Percentiles rank a stretch among this genome's conserved stretches.
Evolutionary conservation across 1,140 invertebrate species (phyloP).

Genomic region (Drosophila lowei): DNA sequence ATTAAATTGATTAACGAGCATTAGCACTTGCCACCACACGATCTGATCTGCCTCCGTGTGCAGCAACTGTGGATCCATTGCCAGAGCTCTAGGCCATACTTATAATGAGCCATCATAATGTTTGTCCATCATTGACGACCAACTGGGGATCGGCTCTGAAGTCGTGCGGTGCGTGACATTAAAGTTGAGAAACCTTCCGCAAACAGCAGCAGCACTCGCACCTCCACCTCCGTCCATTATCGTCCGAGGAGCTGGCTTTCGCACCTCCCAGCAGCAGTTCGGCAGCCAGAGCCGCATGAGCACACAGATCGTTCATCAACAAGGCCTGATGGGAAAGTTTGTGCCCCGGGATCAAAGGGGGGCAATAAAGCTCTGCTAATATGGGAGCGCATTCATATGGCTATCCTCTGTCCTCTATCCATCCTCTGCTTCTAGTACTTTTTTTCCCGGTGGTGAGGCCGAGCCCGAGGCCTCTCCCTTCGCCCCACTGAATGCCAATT

Average conservation of each 20-base stretch:
- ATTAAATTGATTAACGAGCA: conserved; percentile 69
- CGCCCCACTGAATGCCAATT: conserved; percentile 32
- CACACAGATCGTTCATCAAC: too few relatives aligned
- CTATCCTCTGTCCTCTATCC: too few relatives aligned
- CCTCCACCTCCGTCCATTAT: not conserved
- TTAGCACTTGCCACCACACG: conserved; percentile 43
- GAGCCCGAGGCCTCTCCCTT: not conserved
- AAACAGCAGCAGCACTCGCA: conserved; percentile 39
- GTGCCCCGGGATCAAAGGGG: conserved; percentile 1
- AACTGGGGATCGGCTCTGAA: conserved; percentile 26
- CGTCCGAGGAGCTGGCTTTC: conserved; percentile 41
- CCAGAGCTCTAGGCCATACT: conserved; percentile 38
- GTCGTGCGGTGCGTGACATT: conserved; percentile 62
- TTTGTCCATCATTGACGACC: conserved; percentile 52
- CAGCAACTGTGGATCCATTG: conserved; percentile 8
- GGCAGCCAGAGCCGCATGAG: conserved; percentile 35
- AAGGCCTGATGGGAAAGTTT: conserved; percentile 65
- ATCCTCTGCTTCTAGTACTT: too few relatives aligned
- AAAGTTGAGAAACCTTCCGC: conserved; percentile 58
- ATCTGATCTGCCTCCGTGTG: conserved; percentile 14
- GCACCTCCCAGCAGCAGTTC: conserved; percentile 23
- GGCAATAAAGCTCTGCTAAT: conserved; percentile 37
- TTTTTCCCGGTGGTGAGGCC: too few relatives aligned
- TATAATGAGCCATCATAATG: conserved; percentile 61
- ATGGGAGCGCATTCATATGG: not conserved